Evolutionary conservation across 2,113 vertebrate genomes (phyloP).

Genomic region (Phylloscopus whistleri): DNA sequence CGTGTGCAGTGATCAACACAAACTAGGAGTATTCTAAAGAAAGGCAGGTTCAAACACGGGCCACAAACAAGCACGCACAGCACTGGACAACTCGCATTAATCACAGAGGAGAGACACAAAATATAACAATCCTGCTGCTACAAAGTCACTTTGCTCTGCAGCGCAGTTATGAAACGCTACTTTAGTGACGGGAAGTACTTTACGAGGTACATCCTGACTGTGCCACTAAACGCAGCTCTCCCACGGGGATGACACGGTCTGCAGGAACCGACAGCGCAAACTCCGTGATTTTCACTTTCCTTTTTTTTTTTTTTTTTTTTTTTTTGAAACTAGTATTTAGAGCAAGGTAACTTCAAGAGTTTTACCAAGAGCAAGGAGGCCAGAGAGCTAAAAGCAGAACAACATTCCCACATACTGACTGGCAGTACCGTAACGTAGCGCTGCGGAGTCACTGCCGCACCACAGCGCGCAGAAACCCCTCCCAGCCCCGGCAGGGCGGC

Average conservation of each 20-base stretch:
- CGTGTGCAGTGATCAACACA: accelerated
- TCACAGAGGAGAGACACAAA: accelerated
- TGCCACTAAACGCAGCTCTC: accelerated
- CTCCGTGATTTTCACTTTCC: accelerated
- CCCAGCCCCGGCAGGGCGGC: accelerated
- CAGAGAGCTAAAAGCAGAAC: accelerated
- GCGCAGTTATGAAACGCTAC: accelerated
- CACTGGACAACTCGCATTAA: accelerated
- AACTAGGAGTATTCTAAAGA: accelerated
- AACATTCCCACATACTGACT: accelerated
- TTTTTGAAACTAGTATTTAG: accelerated
- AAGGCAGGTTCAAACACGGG: accelerated
- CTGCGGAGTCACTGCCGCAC: accelerated
- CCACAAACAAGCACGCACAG: accelerated
- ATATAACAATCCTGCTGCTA: accelerated
- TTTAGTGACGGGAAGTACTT: accelerated
- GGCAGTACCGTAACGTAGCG: accelerated
- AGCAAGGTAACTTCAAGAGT: accelerated
- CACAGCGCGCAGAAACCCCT: accelerated
- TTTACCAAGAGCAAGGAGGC: accelerated
- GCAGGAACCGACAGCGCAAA: accelerated
- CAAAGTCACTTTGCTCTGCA: accelerated
- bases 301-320: too few species aligned
- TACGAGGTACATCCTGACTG: accelerated
- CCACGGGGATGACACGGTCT: accelerated